Percentiles rank a stretch among this genome's conserved stretches.
Evolutionary conservation across 1,140 invertebrate species (phyloP).

Genomic region (Delia radicum): DNA sequence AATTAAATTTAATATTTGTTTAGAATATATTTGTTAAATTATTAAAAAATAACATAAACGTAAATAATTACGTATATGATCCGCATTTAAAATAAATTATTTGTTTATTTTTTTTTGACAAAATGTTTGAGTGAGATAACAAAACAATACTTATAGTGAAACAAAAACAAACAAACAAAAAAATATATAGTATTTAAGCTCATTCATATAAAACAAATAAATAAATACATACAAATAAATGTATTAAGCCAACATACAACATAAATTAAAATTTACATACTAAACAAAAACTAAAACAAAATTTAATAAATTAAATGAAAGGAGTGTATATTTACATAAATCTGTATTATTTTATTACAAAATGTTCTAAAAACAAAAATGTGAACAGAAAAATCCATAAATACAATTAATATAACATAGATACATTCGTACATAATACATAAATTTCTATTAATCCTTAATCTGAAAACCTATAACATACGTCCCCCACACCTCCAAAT

Average conservation of each 20-base stretch:
- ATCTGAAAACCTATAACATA: too few relatives aligned
- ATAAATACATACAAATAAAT: conserved; percentile 8
- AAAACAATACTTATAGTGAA: conserved; percentile 55
- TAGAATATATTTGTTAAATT: neutral
- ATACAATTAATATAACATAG: too few relatives aligned
- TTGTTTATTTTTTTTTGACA: conserved; percentile 26
- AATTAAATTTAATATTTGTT: neutral
- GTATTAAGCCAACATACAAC: too few relatives aligned
- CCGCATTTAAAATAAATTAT: conserved; percentile 2
- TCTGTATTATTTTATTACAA: too few relatives aligned
- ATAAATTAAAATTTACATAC: conserved; percentile 12
- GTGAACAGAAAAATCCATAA: too few relatives aligned
- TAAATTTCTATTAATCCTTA: too few relatives aligned
- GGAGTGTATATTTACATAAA: too few relatives aligned
- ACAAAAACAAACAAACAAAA: conserved; percentile 40
- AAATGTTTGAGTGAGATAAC: conserved; percentile 55
- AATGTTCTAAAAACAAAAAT: too few relatives aligned
- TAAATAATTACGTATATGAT: neutral
- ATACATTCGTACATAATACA: too few relatives aligned
- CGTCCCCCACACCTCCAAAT: too few relatives aligned
- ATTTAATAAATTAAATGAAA: too few relatives aligned
- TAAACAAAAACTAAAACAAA: conserved; percentile 1
- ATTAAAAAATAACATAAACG: neutral
- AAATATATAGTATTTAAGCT: conserved; percentile 7
- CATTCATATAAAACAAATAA: conserved; percentile 5